Evolutionary conservation across 2,113 vertebrate genomes (phyloP).

Genomic region (Motacilla tschutschensis): DNA sequence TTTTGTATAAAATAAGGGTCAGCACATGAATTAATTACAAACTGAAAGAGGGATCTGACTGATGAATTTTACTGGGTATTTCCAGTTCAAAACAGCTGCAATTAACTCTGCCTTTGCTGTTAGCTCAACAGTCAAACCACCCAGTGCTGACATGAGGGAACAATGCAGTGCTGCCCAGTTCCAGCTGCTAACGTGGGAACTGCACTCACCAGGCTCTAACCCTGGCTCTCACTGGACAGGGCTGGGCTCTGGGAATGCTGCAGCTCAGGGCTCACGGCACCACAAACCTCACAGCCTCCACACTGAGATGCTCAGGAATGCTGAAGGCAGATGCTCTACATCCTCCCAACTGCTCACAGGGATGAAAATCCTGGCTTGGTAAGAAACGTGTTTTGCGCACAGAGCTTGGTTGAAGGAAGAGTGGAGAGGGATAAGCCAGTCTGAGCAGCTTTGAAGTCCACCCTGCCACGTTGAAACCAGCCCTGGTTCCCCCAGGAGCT

Average conservation of each 20-base stretch:
- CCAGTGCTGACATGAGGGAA: neutral
- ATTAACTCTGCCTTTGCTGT: neutral
- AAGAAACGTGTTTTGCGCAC: neutral
- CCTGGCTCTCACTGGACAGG: fast-evolving
- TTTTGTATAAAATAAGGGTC: neutral
- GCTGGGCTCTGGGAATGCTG: neutral
- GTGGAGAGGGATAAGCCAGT: neutral
- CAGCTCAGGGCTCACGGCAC: neutral
- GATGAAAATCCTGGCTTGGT: neutral
- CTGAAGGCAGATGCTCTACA: neutral
- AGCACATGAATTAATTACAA: conserved; percentile 16
- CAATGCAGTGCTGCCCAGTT: fast-evolving
- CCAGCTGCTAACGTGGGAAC: neutral
- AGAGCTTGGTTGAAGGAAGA: neutral
- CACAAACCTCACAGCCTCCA: neutral
- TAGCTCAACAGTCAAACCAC: neutral
- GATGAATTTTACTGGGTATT: neutral
- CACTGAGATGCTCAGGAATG: fast-evolving
- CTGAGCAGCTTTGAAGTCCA: neutral
- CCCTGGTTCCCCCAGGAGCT: neutral
- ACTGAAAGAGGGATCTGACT: neutral
- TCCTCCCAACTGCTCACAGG: neutral
- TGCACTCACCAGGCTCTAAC: neutral
- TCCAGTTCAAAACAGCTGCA: neutral
- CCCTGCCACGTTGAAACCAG: fast-evolving